These are phyloP conservation scores for Ferdinandea cuprea DNA, from an alignment of 2,888 invertebrate genomes.

Conservation along the genomic window DNA sequence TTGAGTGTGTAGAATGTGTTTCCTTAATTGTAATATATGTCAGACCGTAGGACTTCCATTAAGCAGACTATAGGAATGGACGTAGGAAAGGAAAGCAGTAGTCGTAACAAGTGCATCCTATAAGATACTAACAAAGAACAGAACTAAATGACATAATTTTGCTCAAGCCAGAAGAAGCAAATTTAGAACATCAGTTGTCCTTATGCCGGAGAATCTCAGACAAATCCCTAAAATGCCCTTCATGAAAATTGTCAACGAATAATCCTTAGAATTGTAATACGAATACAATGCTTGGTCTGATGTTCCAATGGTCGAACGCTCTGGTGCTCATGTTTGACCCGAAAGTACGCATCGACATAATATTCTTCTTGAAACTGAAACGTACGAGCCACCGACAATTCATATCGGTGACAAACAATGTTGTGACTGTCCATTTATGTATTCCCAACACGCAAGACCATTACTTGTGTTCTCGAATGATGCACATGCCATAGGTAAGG, in stretches of 20 bases:
- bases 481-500: constrained; percentile 7
- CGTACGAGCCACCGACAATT: constrained; percentile 29
- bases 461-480: constrained; percentile 39
- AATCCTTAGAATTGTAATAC: constrained; percentile 36
- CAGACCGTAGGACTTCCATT: constrained; percentile 17
- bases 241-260: constrained; percentile 33
- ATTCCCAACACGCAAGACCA: constrained; percentile 47
- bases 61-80: constrained; percentile 20
- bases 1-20: background rate
- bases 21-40: constrained; percentile 11
- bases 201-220: constrained; percentile 31
- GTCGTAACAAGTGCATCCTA: background rate
- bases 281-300: constrained; percentile 13
- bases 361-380: constrained; percentile 12
- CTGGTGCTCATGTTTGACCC: background rate
- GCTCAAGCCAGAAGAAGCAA: constrained; percentile 1
- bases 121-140: background rate
- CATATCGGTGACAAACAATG: constrained; percentile 14
- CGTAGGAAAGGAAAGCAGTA: constrained; percentile 9
- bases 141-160: too few species aligned
- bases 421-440: background rate
- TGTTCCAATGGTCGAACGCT: constrained; percentile 13
- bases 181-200: constrained; percentile 47
- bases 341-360: constrained; percentile 5
- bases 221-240: constrained; percentile 41